phyloP scores from a whole-genome alignment of 2,888 invertebrate species.

The Cantharis nigra region DNA sequence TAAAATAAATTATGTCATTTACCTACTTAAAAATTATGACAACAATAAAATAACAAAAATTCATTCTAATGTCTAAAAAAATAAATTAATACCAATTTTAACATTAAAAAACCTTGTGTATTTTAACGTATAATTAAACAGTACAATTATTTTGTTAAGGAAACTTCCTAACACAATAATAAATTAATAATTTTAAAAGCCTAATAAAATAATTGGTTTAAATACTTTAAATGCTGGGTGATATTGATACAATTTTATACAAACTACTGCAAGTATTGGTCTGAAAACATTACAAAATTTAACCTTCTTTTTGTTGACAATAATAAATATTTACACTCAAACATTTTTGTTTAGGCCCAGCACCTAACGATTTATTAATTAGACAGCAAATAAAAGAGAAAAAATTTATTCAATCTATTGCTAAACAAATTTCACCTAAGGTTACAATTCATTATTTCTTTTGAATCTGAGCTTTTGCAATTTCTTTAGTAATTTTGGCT shows the following conservation, averaged over 20 bases:
- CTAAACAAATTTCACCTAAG: constrained; percentile 21
- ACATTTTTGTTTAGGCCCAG: not conserved
- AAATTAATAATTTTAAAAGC: not conserved
- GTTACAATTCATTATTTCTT: constrained; percentile 35
- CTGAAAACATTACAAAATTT: not conserved
- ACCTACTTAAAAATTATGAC: constrained; percentile 2
- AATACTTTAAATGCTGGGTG: not conserved
- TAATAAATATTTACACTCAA: not conserved
- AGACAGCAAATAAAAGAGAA: not conserved
- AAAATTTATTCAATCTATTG: not conserved
- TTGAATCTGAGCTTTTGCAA: constrained; percentile 55
- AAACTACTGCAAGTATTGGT: not conserved
- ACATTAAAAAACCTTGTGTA: not conserved
- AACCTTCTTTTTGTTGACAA: not conserved
- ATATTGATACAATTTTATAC: not conserved
- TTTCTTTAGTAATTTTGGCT: constrained; percentile 79
- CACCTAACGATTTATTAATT: not conserved
- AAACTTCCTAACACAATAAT: not conserved
- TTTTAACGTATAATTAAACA: not conserved
- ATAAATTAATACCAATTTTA: not conserved
- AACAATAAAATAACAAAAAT: not conserved
- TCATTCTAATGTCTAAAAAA: not conserved
- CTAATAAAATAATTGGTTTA: not conserved
- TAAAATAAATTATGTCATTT: not conserved
- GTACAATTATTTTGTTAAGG: not conserved